A percentile compares a stretch with the other conserved stretches of the same genome.
phyloP scores from a whole-genome alignment of 2,113 vertebrate species.

The Syngnathus scovelli region DNA sequence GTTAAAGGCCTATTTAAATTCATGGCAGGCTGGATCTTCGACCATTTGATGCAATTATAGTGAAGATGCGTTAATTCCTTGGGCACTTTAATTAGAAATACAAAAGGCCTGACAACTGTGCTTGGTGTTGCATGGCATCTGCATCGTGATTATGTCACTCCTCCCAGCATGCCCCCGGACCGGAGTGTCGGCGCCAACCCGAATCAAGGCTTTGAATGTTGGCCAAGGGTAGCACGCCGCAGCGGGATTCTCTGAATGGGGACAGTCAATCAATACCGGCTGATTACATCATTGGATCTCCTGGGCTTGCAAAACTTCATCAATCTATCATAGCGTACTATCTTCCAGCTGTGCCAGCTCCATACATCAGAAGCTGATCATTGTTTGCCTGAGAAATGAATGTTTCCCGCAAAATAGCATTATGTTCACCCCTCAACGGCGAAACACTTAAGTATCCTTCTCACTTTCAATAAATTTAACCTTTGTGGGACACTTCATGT shows the following conservation, averaged over 20 bases:
- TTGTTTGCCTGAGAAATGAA: background rate
- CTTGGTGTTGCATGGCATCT: constrained; percentile 20
- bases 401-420: background rate
- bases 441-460: background rate
- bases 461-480: background rate
- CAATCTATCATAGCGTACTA: constrained; percentile 60
- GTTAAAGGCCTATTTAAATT: constrained; percentile 40
- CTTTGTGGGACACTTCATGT: constrained; percentile 37
- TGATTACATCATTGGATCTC: constrained; percentile 70
- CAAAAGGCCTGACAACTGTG: constrained; percentile 31
- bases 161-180: constrained; percentile 23
- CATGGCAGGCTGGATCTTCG: constrained; percentile 40
- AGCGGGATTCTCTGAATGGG: constrained; percentile 47
- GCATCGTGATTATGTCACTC: constrained; percentile 20
- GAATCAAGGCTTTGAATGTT: constrained; percentile 39
- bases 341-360: constrained; percentile 47
- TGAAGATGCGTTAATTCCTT: constrained; percentile 44
- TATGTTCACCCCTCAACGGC: background rate
- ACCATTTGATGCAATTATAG: constrained; percentile 52
- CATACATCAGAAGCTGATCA: constrained; percentile 17
- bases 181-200: constrained; percentile 13
- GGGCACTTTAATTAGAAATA: constrained; percentile 45
- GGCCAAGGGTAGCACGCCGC: constrained; percentile 41
- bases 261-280: constrained; percentile 64
- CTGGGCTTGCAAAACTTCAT: constrained; percentile 55